phyloP scores from a whole-genome alignment of 2,797 vertebrate species.

The Cyprinella venusta region DNA sequence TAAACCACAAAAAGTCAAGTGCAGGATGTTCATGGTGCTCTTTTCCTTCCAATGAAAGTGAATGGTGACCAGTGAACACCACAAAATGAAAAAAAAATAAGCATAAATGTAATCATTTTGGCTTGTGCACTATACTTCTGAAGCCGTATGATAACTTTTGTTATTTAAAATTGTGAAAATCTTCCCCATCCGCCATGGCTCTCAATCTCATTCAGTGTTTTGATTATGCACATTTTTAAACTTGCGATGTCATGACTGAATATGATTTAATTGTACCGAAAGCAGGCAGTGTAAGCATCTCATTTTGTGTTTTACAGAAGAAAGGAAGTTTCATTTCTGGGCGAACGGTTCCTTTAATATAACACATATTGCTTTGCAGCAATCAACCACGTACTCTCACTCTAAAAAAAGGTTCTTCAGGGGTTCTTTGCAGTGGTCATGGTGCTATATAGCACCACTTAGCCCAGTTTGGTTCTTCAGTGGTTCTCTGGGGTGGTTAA shows the following conservation, averaged over 20 bases:
- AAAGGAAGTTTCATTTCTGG: background rate
- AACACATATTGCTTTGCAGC: background rate
- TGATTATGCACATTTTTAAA: background rate
- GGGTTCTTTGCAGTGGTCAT: too few species aligned
- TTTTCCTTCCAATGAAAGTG: background rate
- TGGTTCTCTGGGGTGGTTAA: too few species aligned
- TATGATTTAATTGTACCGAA: background rate
- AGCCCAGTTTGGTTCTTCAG: too few species aligned
- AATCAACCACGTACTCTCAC: background rate
- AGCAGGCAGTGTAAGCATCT: background rate
- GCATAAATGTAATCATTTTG: background rate
- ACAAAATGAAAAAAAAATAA: background rate
- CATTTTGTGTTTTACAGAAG: background rate
- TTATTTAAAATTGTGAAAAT: background rate
- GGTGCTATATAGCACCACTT: too few species aligned
- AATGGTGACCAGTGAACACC: background rate
- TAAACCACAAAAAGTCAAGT: background rate
- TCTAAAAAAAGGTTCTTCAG: too few species aligned
- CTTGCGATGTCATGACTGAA: background rate
- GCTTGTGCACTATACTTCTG: conserved; percentile 1
- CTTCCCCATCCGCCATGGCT: background rate
- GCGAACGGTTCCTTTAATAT: background rate
- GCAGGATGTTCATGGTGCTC: background rate
- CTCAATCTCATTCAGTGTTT: background rate
- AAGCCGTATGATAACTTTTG: background rate